Evolutionary conservation across 2,113 vertebrate genomes (phyloP).

Genomic region (Ceyx margarethae): DNA sequence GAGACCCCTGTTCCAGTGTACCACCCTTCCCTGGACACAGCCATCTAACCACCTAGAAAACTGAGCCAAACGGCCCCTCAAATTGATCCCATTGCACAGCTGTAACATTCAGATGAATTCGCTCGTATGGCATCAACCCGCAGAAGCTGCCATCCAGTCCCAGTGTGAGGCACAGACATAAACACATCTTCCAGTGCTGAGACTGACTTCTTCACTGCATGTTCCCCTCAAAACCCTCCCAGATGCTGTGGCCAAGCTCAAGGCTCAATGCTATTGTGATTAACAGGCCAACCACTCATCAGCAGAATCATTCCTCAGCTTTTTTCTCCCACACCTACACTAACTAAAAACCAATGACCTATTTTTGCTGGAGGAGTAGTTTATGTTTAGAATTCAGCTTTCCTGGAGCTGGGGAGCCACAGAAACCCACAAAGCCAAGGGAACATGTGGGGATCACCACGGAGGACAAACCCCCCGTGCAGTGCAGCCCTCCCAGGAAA

Average conservation of each 20-base stretch:
- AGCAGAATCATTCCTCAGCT: background rate
- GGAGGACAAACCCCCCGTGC: background rate
- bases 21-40: background rate
- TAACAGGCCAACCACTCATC: accelerated
- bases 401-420: background rate
- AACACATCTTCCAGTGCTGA: background rate
- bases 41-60: background rate
- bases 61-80: background rate
- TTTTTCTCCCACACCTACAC: background rate
- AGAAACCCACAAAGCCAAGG: background rate
- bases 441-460: background rate
- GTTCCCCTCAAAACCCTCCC: background rate
- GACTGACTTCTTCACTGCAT: background rate
- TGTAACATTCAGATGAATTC: background rate
- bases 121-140: background rate
- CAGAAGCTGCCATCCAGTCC: background rate
- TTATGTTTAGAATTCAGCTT: background rate
- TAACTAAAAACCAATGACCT: background rate
- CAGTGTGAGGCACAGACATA: background rate
- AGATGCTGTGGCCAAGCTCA: background rate
- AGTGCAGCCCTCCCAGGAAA: background rate
- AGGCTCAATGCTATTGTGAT: background rate
- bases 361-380: background rate
- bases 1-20: background rate
- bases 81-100: background rate